phyloP scores from a whole-genome alignment of 53 echinoderm and acorn worm species.

The Echinometra lucunter region DNA sequence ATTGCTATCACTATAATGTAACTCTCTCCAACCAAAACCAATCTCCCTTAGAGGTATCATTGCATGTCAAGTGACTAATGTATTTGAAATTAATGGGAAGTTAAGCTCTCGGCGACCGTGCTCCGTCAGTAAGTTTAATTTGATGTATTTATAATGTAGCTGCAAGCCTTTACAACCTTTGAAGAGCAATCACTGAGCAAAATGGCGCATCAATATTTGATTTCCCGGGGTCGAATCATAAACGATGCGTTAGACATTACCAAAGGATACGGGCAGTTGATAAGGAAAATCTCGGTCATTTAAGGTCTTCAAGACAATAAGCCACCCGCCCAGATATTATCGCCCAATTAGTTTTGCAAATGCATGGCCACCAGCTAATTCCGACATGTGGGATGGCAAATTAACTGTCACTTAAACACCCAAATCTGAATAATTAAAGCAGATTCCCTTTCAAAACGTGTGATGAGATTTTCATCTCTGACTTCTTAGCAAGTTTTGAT shows the following conservation, averaged over 20 bases:
- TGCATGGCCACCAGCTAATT: constrained; percentile 62
- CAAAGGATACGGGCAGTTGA: constrained; percentile 5
- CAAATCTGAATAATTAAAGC: constrained; percentile 40
- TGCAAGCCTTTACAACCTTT: background rate
- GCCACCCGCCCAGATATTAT: constrained; percentile 49
- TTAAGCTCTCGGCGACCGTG: background rate
- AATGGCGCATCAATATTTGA: background rate
- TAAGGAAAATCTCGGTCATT: constrained; percentile 15
- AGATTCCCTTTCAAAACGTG: background rate
- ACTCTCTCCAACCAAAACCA: background rate
- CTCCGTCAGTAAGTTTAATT: background rate
- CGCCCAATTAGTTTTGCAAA: constrained; percentile 56
- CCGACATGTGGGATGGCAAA: background rate
- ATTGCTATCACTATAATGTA: background rate
- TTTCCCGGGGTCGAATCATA: background rate
- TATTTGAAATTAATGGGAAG: background rate
- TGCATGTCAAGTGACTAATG: background rate
- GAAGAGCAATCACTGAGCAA: background rate
- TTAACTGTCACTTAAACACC: constrained; percentile 57
- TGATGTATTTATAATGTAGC: background rate
- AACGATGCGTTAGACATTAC: background rate
- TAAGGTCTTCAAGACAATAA: background rate
- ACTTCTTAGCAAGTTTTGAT: background rate
- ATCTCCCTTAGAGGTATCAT: background rate
- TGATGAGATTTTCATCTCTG: constrained; percentile 12